Conservation (phyloP, 2,113 vertebrate genomes). For the Cyprinodon variegatus region DNA sequence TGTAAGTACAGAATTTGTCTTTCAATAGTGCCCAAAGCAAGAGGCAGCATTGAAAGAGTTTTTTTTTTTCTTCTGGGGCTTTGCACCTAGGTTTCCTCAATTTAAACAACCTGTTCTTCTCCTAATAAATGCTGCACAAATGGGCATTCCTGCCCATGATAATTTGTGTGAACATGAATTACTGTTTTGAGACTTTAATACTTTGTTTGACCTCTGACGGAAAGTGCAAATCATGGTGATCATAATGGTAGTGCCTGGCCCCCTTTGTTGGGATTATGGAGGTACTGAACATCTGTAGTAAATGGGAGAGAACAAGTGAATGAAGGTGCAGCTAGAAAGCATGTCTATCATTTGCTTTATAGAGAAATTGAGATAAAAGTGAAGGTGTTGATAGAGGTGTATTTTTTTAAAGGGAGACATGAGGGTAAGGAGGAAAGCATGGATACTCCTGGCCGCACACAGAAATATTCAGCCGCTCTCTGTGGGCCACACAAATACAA, state of each 20-base stretch:
- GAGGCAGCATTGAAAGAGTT: slow-evolving; percentile 7
- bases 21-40: slow-evolving; percentile 46
- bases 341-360: slow-evolving; percentile 50
- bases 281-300: slow-evolving; percentile 16
- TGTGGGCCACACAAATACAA: slow-evolving; percentile 42
- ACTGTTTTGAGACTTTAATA: slow-evolving; percentile 38
- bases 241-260: slow-evolving; percentile 37
- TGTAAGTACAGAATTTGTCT: slow-evolving; percentile 53
- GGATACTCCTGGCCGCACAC: slow-evolving; percentile 47
- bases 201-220: slow-evolving; percentile 47
- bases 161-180: slow-evolving; percentile 42
- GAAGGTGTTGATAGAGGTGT: slow-evolving; percentile 43
- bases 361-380: slow-evolving; percentile 33
- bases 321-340: slow-evolving; percentile 15
- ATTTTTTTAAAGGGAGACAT: not conserved
- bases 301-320: slow-evolving; percentile 28
- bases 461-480: slow-evolving; percentile 54
- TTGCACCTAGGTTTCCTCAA: slow-evolving; percentile 47
- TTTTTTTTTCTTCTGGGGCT: slow-evolving; percentile 47
- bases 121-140: slow-evolving; percentile 45
- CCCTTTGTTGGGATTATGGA: slow-evolving; percentile 28
- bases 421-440: slow-evolving; percentile 27
- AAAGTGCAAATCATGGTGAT: slow-evolving; percentile 41
- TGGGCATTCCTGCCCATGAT: slow-evolving; percentile 17
- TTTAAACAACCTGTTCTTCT: slow-evolving; percentile 41